A percentile compares a stretch with the other conserved stretches of the same genome.
Evolutionary conservation across 2,113 vertebrate genomes (phyloP).

Genomic region (Hemicordylus capensis): DNA sequence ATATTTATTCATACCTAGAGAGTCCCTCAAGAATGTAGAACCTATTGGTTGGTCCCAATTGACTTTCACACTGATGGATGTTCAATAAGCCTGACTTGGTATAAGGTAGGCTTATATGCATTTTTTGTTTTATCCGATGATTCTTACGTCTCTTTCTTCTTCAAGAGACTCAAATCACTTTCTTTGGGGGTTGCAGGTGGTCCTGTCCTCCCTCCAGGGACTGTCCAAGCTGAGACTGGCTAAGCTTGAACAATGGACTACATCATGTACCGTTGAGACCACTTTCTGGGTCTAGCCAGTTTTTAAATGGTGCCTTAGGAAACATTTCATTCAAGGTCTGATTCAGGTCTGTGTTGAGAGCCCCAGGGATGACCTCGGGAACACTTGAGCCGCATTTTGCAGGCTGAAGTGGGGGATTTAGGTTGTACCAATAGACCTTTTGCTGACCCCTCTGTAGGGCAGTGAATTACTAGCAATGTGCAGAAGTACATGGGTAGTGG

Average conservation of each 20-base stretch:
- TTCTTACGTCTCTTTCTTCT: background rate
- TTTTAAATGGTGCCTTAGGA: background rate
- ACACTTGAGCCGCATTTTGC: background rate
- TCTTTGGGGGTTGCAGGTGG: background rate
- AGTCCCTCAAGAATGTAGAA: no score
- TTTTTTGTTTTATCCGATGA: no score
- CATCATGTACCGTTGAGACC: background rate
- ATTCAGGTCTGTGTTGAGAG: background rate
- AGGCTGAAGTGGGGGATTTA: constrained; percentile 23
- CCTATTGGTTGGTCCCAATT: no score
- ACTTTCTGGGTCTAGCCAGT: background rate
- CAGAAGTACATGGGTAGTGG: background rate
- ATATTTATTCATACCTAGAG: no score
- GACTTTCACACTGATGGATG: no score
- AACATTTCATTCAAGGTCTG: background rate
- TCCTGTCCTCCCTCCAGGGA: background rate
- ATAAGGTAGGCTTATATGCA: background rate
- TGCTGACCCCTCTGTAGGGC: constrained; percentile 17
- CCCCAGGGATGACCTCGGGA: background rate
- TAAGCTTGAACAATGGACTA: background rate
- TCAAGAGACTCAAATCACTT: background rate
- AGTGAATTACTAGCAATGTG: constrained; percentile 1
- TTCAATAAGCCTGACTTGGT: no score
- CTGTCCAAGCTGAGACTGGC: background rate
- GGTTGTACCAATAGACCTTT: background rate